A percentile compares a stretch with the other conserved stretches of the same genome.
Evolutionary conservation across 2,888 invertebrate genomes (phyloP).

Genomic region (Phania funesta): DNA sequence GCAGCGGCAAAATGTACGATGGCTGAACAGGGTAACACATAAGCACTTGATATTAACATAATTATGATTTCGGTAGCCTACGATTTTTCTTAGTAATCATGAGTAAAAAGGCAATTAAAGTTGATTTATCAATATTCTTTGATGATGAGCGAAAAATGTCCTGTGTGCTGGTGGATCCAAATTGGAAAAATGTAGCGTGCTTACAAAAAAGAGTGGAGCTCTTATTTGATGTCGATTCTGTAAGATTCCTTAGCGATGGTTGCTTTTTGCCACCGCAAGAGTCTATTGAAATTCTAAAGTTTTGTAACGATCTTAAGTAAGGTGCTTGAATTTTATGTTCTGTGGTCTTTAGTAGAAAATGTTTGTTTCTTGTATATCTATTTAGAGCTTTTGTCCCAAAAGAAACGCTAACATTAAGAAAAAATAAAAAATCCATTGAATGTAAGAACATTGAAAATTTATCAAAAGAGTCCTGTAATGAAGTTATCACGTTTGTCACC

Average conservation of each 20-base stretch:
- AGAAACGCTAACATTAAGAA: slow-evolving; percentile 47
- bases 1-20: no score
- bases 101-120: slow-evolving; percentile 69
- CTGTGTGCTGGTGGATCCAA: slow-evolving; percentile 68
- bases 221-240: slow-evolving; percentile 67
- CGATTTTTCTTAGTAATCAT: no score
- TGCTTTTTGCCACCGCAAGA: slow-evolving; percentile 69
- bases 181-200: slow-evolving; percentile 66
- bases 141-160: slow-evolving; percentile 69
- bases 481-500: background rate
- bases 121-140: slow-evolving; percentile 71
- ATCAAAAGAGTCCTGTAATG: background rate
- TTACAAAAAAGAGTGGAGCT: slow-evolving; percentile 68
- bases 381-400: slow-evolving; percentile 65
- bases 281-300: slow-evolving; percentile 68
- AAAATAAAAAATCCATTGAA: slow-evolving; percentile 58
- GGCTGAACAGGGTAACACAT: no score
- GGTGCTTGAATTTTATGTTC: background rate
- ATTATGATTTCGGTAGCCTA: no score
- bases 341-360: no score
- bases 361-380: background rate
- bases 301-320: slow-evolving; percentile 61
- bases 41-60: no score
- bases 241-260: slow-evolving; percentile 68
- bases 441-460: background rate